Conservation (phyloP, 2,113 vertebrate species). For the Rafetus swinhoei region DNA sequence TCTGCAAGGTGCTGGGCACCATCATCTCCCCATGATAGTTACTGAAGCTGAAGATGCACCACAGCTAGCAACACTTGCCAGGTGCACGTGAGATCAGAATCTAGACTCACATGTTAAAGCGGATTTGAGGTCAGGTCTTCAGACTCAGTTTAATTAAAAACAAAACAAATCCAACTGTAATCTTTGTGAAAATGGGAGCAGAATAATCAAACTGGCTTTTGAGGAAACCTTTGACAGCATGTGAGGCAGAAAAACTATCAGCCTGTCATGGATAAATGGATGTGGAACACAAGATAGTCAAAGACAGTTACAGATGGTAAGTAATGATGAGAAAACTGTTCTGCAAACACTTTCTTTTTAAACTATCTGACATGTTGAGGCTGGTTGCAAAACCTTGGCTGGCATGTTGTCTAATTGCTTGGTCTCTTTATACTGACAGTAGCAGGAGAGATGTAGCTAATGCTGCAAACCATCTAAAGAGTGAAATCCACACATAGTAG, state of each 20-base stretch:
- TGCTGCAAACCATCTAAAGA: neutral
- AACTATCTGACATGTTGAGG: neutral
- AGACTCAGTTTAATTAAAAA: neutral
- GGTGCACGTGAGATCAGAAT: neutral
- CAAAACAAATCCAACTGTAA: neutral
- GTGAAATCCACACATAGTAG: neutral
- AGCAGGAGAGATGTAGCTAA: neutral
- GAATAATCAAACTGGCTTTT: neutral
- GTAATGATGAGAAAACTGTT: constrained; percentile 10
- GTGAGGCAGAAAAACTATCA: neutral
- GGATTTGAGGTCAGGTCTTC: neutral
- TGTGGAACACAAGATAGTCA: constrained; percentile 39
- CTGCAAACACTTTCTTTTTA: neutral
- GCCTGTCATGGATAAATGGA: constrained; percentile 20
- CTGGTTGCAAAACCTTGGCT: constrained; percentile 1
- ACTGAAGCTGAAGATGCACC: neutral
- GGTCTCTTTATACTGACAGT: neutral
- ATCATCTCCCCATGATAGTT: neutral
- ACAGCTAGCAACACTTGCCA: neutral
- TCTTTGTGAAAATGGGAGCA: neutral
- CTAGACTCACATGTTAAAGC: neutral
- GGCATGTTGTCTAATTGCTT: neutral
- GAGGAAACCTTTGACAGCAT: constrained; percentile 22
- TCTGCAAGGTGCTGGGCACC: neutral
- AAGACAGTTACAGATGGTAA: neutral